Evolutionary conservation across 2,888 invertebrate genomes (phyloP), one percentile per base, ranked within the genome.

Genomic region (Sarcophaga variegata): DNA sequence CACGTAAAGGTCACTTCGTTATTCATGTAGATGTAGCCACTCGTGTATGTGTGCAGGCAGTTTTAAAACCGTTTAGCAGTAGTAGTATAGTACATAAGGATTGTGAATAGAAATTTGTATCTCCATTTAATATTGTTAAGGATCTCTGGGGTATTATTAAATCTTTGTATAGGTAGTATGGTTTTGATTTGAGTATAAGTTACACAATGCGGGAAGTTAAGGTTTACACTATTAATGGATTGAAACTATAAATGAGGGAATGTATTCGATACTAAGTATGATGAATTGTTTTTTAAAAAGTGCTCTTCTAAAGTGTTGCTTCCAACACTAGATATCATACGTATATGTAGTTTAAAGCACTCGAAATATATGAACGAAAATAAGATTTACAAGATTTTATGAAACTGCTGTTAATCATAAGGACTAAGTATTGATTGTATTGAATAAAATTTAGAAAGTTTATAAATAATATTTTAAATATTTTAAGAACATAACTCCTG

Each of bases 1-100:
- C 54, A 77, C 27, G 64, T 63, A 76, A 59, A 77, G 82, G 83
- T 86, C 76, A 72, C 49, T 69, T 59, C 59, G 27, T 63, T 4
- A 37, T 11, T 37, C 47, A 25, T 17, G 3, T 54, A 27, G 27
- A 67, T 77, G 17, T 17, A 37, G 4, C 37, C 27, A 62, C 25
- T 45, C 37, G 17, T 47, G 54, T 70, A 14, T 63, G 20, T 49
- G 4, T 27, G 2, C 17, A 54, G 17, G 3, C 54, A 17, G 12
- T 54, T 54, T 14, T 4, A 20, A 2, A n/a, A 59, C 5, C 67
- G 17, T 37, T 37, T 37, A 37, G 37, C 10, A 37, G 37, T 37
- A 8, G 37, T 37, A 2, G 37, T 37, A 6, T 25, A 4, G 27
- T 60, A 20, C 45, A n/a, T 78, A n/a, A 17, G 20, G 14, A 2